Percentiles rank a stretch among this genome's conserved stretches.
phyloP scores from a whole-genome alignment of 1,140 invertebrate species.

The Drosophila erecta region DNA sequence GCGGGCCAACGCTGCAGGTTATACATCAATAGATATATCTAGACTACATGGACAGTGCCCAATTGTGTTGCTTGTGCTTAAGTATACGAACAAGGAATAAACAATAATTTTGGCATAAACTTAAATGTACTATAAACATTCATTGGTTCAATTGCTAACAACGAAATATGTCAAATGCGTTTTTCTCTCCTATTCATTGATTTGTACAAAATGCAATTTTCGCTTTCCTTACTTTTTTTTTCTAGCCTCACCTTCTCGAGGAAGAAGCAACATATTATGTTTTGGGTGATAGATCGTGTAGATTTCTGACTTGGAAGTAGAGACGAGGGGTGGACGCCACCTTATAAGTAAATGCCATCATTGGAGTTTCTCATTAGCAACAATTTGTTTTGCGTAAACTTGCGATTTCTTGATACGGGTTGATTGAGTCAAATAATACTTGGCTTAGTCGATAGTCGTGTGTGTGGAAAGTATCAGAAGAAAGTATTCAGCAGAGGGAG shows the following conservation, averaged over 20 bases:
- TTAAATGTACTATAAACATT: conserved; percentile 69
- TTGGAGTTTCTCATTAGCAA: conserved; percentile 71
- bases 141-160: conserved; percentile 52
- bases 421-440: conserved; percentile 79
- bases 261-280: conserved; percentile 36
- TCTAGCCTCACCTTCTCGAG: conserved; percentile 58
- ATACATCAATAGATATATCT: conserved; percentile 42
- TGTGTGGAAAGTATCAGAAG: conserved; percentile 61
- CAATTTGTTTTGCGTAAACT: conserved; percentile 31
- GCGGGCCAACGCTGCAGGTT: conserved; percentile 44
- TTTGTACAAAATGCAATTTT: conserved; percentile 71
- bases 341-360: conserved; percentile 78
- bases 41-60: conserved; percentile 61
- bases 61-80: conserved; percentile 62
- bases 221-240: conserved; percentile 7
- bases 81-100: conserved; percentile 55
- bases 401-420: conserved; percentile 34
- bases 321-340: conserved; percentile 34
- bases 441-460: conserved; percentile 51
- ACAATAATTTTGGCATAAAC: conserved; percentile 71
- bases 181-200: conserved; percentile 29
- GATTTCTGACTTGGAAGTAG: conserved; percentile 61
- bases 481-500: conserved; percentile 66
- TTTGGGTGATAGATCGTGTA: conserved; percentile 39
- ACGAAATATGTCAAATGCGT: conserved; percentile 38